Evolutionary conservation across 2,888 invertebrate genomes (phyloP).

Genomic region (Stratiomys singularior): DNA sequence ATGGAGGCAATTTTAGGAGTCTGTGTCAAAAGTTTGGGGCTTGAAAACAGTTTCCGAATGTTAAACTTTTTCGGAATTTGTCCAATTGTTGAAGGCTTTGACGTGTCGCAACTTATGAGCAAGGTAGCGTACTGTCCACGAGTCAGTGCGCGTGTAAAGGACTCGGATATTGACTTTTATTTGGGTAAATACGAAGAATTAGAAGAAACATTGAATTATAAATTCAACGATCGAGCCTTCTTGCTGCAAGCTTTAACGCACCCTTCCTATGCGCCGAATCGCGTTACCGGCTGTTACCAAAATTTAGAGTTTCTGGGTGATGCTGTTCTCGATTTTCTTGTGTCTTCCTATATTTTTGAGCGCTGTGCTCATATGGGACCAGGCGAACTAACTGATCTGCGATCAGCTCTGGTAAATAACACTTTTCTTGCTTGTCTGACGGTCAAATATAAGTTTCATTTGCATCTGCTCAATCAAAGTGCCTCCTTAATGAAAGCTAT

Average conservation of each 20-base stretch:
- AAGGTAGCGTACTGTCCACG: conserved; percentile 55
- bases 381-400: conserved; percentile 90
- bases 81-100: conserved; percentile 63
- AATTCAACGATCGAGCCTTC: conserved; percentile 82
- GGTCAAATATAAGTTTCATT: conserved; percentile 87
- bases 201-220: conserved; percentile 76
- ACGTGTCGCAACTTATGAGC: conserved; percentile 60
- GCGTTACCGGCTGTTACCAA: conserved; percentile 88
- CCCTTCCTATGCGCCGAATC: conserved; percentile 84
- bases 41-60: conserved; percentile 67
- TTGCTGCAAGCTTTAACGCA: conserved; percentile 94
- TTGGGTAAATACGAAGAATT: conserved; percentile 67
- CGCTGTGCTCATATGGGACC: conserved; percentile 75
- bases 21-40: conserved; percentile 71
- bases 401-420: conserved; percentile 97
- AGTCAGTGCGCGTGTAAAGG: conserved; percentile 61
- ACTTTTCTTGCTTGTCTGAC: conserved; percentile 91
- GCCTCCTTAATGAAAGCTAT: conserved; percentile 67
- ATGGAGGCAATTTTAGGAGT: conserved; percentile 85
- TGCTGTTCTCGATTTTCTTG: conserved; percentile 88
- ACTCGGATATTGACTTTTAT: conserved; percentile 66
- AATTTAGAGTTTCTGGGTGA: conserved; percentile 93
- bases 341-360: conserved; percentile 89
- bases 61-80: conserved; percentile 74
- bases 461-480: conserved; percentile 71